A percentile compares a stretch with the other conserved stretches of the same genome.
These are phyloP conservation scores for Tautogolabrus adspersus DNA, from an alignment of 2,113 vertebrate genomes.

Conservation along the genomic window DNA sequence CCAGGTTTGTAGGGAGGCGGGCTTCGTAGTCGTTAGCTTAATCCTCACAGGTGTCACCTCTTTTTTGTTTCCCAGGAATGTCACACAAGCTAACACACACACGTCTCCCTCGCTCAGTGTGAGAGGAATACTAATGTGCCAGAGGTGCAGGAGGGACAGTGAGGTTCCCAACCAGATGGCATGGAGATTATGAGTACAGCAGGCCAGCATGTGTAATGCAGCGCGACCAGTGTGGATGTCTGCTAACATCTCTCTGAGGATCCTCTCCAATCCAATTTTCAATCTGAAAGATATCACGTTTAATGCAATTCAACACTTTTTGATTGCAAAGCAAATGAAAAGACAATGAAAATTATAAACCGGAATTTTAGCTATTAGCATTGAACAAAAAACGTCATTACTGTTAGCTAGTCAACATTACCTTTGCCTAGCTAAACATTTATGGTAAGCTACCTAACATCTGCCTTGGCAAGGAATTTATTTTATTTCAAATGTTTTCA, in stretches of 20 bases:
- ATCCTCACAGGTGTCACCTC: conserved; percentile 53
- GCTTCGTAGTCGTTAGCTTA: conserved; percentile 36
- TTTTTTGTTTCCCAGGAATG: conserved; percentile 56
- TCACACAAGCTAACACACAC: conserved; percentile 26
- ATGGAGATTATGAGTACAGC: conserved; percentile 72
- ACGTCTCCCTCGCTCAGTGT: conserved; percentile 30
- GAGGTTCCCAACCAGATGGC: conserved; percentile 73
- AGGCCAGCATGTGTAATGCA: conserved; percentile 66
- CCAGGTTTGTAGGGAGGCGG: conserved; percentile 47
- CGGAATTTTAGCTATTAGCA: no score
- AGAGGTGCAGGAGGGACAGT: conserved; percentile 51
- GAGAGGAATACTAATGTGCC: conserved; percentile 68
- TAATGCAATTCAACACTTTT: no score
- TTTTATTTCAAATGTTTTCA: no score
- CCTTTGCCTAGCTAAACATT: no score
- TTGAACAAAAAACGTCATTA: no score
- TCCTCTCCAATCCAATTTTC: no score
- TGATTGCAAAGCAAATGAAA: no score
- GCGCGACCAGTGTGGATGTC: conserved; percentile 58
- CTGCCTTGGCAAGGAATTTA: no score
- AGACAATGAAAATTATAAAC: no score
- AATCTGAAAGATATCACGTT: no score
- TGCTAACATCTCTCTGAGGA: conserved; percentile 58
- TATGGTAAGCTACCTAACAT: no score
- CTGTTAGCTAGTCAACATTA: no score